Base-by-base conservation (phyloP, 1,140 invertebrate species). In the Diabrotica virgifera region DNA sequence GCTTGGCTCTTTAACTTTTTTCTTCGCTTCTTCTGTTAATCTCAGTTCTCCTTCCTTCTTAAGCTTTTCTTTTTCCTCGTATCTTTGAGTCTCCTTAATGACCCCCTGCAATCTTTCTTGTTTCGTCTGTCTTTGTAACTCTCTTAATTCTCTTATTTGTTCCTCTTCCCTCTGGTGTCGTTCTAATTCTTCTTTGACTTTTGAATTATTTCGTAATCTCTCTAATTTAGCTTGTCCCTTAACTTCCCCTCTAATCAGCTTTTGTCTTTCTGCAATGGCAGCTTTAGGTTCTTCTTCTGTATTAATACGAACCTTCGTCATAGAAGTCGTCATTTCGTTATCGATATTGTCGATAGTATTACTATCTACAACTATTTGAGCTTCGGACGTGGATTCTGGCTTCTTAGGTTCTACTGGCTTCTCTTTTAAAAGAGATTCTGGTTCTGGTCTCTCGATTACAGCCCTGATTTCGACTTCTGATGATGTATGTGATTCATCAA, bases 211-310 rank as follows among this genome's bases (percentile, higher is more conserved):
- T 82, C 90, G 83, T 75, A 87, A 87, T 65, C 91, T 82, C 79
- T 94, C 91, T 35, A 90, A 78, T 80, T 94, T 92, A 10, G 91
- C 90, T 82, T 93, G 90, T 64, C 89, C 80, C 83, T 95, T 93
- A 52, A 90, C 89, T 79, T 94, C 91, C 81, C 95, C 92, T 46
- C 93, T 79, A 36, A 92, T 92, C 52, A 93, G 81, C 67, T 91
- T 82, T 72, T 93, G 82, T 70, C 92, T 85, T 82, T 95, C 93
- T 5, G 93, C 93, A 51, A 96, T 80, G 38, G 92, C 92, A 36
- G 92, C 92, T 81, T 94, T 95, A 12, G 93, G 93, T 82, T 94
- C 88, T 79, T 93, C 92, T 80, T 94, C 93, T 2, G 92, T 94
- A 6, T 89, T 91, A 67, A 95, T 94, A 65, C 87, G 82, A 11